Conservation (phyloP, 2,113 vertebrate species). For the Peucedramus taeniatus region DNA sequence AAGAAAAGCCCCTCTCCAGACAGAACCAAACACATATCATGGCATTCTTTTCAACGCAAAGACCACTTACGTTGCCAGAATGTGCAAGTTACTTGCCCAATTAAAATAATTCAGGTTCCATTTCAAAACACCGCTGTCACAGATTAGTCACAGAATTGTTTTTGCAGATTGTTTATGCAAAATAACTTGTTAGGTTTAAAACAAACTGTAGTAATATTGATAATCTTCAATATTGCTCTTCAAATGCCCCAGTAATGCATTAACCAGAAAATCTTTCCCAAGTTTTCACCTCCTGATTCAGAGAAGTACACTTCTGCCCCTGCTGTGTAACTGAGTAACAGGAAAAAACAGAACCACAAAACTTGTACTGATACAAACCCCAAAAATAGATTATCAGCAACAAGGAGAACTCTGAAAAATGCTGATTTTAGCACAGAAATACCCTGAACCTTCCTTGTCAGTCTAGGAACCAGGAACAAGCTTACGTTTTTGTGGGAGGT, state of each 20-base stretch:
- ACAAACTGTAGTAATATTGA: neutral
- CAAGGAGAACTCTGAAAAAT: neutral
- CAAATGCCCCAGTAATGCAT: accelerated
- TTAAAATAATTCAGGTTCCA: neutral
- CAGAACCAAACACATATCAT: neutral
- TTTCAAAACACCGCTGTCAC: neutral
- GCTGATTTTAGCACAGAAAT: neutral
- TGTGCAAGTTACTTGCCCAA: neutral
- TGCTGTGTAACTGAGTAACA: neutral
- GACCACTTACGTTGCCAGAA: neutral
- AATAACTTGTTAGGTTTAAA: neutral
- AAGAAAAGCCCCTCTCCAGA: neutral
- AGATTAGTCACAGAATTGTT: neutral
- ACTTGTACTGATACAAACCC: neutral
- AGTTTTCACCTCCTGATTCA: neutral
- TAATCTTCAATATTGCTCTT: neutral
- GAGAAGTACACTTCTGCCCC: neutral
- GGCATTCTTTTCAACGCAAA: neutral
- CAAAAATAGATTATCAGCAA: accelerated
- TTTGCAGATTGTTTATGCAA: neutral
- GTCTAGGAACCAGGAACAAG: neutral
- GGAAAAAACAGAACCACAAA: neutral
- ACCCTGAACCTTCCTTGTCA: neutral
- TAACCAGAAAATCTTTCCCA: neutral
- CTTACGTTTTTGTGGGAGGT: neutral